Base-by-base conservation (phyloP, 2,113 vertebrate genomes). In the Pelodiscus sinensis region DNA sequence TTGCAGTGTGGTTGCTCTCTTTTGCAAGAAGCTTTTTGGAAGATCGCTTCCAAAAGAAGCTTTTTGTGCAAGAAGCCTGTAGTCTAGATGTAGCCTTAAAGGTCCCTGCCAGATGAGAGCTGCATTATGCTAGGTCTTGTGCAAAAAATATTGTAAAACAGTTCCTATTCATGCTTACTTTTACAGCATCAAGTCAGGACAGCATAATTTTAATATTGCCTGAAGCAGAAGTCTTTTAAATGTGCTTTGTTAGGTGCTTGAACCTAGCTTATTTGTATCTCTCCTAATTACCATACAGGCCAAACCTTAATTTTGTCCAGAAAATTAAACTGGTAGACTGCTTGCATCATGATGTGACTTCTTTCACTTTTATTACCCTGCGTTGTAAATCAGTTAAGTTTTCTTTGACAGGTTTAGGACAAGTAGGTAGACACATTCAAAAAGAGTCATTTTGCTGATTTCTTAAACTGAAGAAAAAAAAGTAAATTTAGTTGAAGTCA, bases 311-410 rank as follows among this genome's bases (percentile, higher is more conserved):
- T 95, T 92, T 88, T 78, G 80, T 31, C 38, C 92, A 95, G 93
- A 83, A 92, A 90, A 86, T 92, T 8, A 92, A 89, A 90, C 38
- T 56, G 56, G 85, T 56, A 84, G 60, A 79, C 12, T 31, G 83
- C 79, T 19, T 2, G 0, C 58, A 88, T 86, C 82, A 60, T 78
- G n/a, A 78, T 54, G 38, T 85, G 87, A 68, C 38, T 93, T 92
- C 87, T 68, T 35, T 68, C n/a, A 68, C 13, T 35, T 68, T n/a
- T 31, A 4, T 87, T 90, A 89, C 85, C 29, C 60, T 78, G 29
- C 56, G 44, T 35, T 44, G 13, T 27, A 60, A 89, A 84, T 80
- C 87, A 90, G 71, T 86, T 44, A 29, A 22, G n/a, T 29, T 29
- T 92, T 56, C 56, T 84, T 78, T 88, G 52, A 54, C 1, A 1